Conservation (phyloP, 2,113 vertebrate genomes). For the Herpetotheres cachinnans region DNA sequence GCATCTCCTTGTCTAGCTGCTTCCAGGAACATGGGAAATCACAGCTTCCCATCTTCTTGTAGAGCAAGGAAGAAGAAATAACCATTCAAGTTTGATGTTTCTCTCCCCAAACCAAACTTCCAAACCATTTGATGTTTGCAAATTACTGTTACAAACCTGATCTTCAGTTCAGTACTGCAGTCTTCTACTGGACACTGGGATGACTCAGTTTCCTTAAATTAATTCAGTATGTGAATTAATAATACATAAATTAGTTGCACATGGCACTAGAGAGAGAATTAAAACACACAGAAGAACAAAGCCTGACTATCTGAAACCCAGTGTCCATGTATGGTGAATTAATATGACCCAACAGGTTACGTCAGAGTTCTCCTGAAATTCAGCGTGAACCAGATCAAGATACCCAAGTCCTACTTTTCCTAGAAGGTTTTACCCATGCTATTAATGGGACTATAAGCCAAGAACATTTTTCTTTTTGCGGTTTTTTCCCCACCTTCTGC, state of each 20-base stretch:
- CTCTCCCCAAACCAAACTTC: not conserved
- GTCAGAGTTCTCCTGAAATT: not conserved
- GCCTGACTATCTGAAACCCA: not conserved
- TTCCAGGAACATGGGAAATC: conserved; percentile 41
- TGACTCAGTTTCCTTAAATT: conserved; percentile 58
- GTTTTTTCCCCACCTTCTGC: not conserved
- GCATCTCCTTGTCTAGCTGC: not conserved
- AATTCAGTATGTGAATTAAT: conserved; percentile 67
- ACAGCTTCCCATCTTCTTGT: not conserved
- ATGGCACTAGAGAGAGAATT: conserved; percentile 41
- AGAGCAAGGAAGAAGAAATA: not conserved
- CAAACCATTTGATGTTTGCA: not conserved
- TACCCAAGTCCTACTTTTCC: not conserved
- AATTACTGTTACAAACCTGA: not conserved
- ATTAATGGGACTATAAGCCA: not conserved
- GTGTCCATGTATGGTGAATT: not conserved
- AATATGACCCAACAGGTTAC: not conserved
- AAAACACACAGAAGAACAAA: conserved; percentile 24
- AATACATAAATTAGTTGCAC: conserved; percentile 62
- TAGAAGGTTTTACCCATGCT: not conserved
- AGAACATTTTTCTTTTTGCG: not conserved
- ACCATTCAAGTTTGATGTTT: not conserved
- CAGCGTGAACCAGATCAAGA: not conserved
- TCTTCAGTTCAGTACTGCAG: conserved; percentile 16
- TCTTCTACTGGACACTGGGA: conserved; percentile 19